Base-by-base conservation (phyloP, 2,113 vertebrate species). In the Nesospiza acunhae region DNA sequence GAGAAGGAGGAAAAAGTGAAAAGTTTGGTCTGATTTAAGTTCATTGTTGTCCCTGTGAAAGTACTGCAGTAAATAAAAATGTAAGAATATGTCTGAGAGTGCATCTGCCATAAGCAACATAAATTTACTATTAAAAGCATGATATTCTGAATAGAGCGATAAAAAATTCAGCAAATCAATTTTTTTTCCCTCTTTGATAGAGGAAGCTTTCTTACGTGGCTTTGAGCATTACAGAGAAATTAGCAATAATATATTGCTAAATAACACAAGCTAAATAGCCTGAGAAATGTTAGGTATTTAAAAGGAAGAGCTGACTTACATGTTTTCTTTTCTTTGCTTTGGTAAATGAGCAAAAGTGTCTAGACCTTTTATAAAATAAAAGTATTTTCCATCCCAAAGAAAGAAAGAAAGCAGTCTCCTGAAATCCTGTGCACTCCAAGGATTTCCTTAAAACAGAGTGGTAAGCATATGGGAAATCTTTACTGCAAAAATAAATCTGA, bases 141-240 rank as follows among this genome's bases (percentile, higher is more conserved):
- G 49, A 35, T 41, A 72, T 37, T 82, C 5, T 49, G 4, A 80
- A 67, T 20, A 67, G 11, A 91, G 33, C 55, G 8, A 68, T 2
- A 64, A 79, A 6, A 3, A 72, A 18, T 47, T 56, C 4, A 41
- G 15, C 13, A 8, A n/a, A 50, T 27, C 0, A 0, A 2, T 5
- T 44, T 19, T 39, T 15, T 13, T 15, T 33, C 2, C 44, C 49
- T 75, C 49, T 75, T 91, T 47, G 1, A 23, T 24, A 59, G 11
- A 64, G 24, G 6, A 73, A 33, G 1, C 2, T 59, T 82, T 79
- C 24, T 60, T 86, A 37, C 1, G n/a, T 9, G 3, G 17, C 14
- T 35, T 50, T 20, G 17, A 8, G 3, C 9, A 47, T 35, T 79
- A 15, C 14, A 69, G 39, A 81, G 27, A 84, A 83, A 59, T 66